Percentiles rank a stretch among this genome's conserved stretches.
These are phyloP conservation scores for Hemiprocne comata DNA, from an alignment of 2,113 vertebrate species.

Conservation along the genomic window DNA sequence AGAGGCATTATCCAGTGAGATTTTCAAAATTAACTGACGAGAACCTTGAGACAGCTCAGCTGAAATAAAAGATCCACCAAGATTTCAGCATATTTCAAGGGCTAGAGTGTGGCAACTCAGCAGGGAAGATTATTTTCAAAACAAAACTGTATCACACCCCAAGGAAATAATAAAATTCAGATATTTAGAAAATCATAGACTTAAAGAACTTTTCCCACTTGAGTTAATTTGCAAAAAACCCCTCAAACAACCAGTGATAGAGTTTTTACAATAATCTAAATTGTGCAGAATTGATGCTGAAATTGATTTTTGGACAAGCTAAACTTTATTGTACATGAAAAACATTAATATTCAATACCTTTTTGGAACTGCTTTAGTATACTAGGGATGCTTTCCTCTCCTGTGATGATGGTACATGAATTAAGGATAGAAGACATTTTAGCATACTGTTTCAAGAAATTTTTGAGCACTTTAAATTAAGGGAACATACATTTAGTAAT, in stretches of 20 bases:
- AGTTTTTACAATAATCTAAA: not conserved
- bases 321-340: not conserved
- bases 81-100: not conserved
- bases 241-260: not conserved
- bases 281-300: not conserved
- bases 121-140: not conserved
- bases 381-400: not conserved
- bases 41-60: not conserved
- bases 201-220: constrained; percentile 16
- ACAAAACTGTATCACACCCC: constrained; percentile 27
- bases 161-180: constrained; percentile 14
- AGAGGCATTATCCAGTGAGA: not conserved
- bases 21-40: not conserved
- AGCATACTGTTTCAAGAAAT: not conserved
- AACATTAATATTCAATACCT: not conserved
- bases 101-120: not conserved
- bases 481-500: not conserved
- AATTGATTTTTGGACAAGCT: not conserved
- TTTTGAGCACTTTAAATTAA: not conserved
- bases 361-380: not conserved
- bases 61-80: not conserved
- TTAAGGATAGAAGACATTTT: not conserved
- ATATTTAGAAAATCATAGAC: not conserved
- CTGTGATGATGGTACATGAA: not conserved
- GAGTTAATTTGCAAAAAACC: not conserved